A percentile compares a stretch with the other conserved stretches of the same genome.
phyloP scores from a whole-genome alignment of 2,888 invertebrate genomes.

The Nomada fucata region DNA sequence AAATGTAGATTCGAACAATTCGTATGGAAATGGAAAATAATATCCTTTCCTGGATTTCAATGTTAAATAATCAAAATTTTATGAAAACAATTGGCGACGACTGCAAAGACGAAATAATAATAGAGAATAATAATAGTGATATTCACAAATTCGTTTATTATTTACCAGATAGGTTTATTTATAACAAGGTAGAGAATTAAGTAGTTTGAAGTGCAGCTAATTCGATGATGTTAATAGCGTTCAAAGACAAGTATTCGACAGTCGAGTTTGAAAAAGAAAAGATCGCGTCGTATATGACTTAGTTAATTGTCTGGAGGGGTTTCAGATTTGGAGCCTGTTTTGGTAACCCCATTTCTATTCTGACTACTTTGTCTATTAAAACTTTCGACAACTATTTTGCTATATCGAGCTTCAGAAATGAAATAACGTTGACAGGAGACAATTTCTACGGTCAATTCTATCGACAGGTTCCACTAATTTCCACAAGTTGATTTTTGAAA shows the following conservation, averaged over 20 bases:
- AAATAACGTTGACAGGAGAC: background rate
- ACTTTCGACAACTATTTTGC: background rate
- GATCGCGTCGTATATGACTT: background rate
- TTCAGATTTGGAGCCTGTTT: background rate
- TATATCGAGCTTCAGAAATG: background rate
- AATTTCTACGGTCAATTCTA: no score
- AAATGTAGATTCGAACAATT: no score
- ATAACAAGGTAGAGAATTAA: no score
- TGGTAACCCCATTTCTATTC: slow-evolving; percentile 2
- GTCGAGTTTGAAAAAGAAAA: background rate
- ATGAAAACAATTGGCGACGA: no score
- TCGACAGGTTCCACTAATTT: no score
- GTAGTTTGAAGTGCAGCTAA: background rate
- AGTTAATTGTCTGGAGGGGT: slow-evolving; percentile 11
- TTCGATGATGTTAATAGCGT: background rate
- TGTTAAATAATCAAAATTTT: no score
- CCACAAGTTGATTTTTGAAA: background rate
- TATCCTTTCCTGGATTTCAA: no score
- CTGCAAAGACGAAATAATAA: no score
- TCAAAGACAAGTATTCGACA: background rate
- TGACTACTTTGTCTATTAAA: background rate
- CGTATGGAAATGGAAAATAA: no score
- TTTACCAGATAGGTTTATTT: no score
- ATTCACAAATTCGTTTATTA: no score
- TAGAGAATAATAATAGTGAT: no score